A percentile compares a stretch with the other conserved stretches of the same genome.
These are phyloP conservation scores for Scaptodrosophila latifasciaeformis DNA, from an alignment of 2,888 invertebrate genomes.

Conservation along the genomic window DNA sequence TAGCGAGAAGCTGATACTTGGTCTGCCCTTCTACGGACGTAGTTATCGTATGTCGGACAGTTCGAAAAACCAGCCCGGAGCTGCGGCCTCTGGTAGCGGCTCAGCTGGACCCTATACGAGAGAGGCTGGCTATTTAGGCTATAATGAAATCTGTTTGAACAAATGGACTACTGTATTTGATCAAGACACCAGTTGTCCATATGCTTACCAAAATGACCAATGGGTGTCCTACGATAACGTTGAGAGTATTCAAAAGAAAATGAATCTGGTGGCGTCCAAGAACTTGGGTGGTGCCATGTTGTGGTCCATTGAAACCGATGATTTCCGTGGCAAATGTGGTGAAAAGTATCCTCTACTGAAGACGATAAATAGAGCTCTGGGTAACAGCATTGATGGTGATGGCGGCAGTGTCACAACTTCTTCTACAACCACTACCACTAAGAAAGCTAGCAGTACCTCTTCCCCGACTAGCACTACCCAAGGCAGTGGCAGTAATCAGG, in stretches of 20 bases:
- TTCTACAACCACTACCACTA: conserved; percentile 7
- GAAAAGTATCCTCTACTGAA: conserved; percentile 75
- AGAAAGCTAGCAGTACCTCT: background rate
- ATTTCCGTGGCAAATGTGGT: conserved; percentile 88
- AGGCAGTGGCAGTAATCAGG: conserved; percentile 13
- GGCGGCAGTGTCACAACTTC: conserved; percentile 12
- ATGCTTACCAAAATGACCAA: conserved; percentile 88
- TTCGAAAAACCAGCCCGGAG: conserved; percentile 45
- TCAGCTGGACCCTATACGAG: conserved; percentile 40
- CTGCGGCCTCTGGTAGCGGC: conserved; percentile 36
- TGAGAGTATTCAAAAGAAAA: conserved; percentile 85
- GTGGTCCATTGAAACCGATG: conserved; percentile 91
- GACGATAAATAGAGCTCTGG: conserved; percentile 48
- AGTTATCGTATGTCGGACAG: conserved; percentile 84
- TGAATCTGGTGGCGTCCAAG: conserved; percentile 86
- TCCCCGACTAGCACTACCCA: background rate
- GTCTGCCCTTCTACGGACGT: conserved; percentile 90
- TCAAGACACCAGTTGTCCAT: conserved; percentile 76
- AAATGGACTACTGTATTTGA: conserved; percentile 58
- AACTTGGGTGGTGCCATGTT: conserved; percentile 83
- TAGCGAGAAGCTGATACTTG: conserved; percentile 87
- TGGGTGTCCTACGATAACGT: conserved; percentile 95
- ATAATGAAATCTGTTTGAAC: conserved; percentile 52
- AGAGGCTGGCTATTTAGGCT: conserved; percentile 45
- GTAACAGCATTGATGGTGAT: conserved; percentile 10